phyloP scores from a whole-genome alignment of 2,113 vertebrate genomes.

The Tychaedon coryphoeus region DNA sequence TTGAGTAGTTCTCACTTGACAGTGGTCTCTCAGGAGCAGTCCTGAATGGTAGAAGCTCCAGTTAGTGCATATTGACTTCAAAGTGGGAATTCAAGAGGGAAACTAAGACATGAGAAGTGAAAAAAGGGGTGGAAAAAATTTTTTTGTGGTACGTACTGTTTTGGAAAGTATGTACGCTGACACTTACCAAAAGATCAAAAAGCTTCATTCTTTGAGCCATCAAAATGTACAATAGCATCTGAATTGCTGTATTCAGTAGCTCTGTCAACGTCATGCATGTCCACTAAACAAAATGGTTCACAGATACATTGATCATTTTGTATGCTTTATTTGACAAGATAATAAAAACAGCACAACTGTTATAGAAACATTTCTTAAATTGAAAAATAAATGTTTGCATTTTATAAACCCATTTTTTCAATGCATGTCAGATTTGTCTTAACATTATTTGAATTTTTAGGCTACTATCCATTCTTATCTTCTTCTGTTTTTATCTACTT shows the following conservation, averaged over 20 bases:
- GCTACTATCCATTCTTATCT: neutral
- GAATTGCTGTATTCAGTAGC: neutral
- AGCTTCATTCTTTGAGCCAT: neutral
- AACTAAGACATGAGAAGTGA: neutral
- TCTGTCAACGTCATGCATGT: neutral
- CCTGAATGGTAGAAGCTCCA: neutral
- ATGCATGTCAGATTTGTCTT: neutral
- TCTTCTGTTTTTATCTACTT: neutral
- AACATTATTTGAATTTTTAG: neutral
- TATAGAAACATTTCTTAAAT: neutral
- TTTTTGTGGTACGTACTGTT: neutral
- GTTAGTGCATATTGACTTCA: neutral
- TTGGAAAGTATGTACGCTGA: neutral
- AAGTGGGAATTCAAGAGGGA: neutral
- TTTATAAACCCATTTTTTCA: neutral
- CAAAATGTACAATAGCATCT: conserved; percentile 47
- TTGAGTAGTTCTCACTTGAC: neutral
- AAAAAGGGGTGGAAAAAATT: neutral
- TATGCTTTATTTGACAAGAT: neutral
- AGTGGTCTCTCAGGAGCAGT: neutral
- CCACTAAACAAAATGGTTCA: conserved; percentile 14
- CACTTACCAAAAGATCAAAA: neutral
- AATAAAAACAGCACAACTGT: neutral
- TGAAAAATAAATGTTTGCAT: neutral
- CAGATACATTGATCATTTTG: neutral